phyloP scores from a whole-genome alignment of 1,140 invertebrate genomes.

The Bradynema listronoti region DNA sequence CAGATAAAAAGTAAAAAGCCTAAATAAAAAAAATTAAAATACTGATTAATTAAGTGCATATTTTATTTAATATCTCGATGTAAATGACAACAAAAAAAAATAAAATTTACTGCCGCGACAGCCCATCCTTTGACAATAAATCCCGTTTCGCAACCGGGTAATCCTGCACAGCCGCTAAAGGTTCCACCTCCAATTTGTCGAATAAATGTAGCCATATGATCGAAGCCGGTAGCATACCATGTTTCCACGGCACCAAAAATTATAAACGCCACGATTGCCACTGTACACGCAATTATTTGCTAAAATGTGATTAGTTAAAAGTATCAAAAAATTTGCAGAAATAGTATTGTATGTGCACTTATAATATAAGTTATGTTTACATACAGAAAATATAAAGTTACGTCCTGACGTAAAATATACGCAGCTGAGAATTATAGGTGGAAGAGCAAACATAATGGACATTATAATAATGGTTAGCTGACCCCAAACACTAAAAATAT shows the following conservation, averaged over 20 bases:
- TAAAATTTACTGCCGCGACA: constrained; percentile 44
- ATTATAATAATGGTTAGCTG: constrained; percentile 57
- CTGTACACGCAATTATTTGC: constrained; percentile 45
- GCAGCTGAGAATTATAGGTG: constrained; percentile 52
- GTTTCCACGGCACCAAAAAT: constrained; percentile 56
- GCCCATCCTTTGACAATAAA: constrained; percentile 57
- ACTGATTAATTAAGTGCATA: not conserved
- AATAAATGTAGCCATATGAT: constrained; percentile 56
- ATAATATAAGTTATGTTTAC: not conserved
- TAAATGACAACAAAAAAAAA: not conserved
- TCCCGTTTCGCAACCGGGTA: constrained; percentile 53
- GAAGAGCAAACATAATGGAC: constrained; percentile 46
- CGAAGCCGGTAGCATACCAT: constrained; percentile 57
- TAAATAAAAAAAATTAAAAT: constrained; percentile 18
- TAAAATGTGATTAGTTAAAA: constrained; percentile 25
- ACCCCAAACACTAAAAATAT: constrained; percentile 52
- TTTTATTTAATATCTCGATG: not conserved
- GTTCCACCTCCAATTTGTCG: constrained; percentile 52
- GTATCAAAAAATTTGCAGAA: constrained; percentile 1
- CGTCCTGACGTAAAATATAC: constrained; percentile 46
- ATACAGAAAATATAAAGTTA: constrained; percentile 34
- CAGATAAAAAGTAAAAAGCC: constrained; percentile 53
- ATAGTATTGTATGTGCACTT: not conserved
- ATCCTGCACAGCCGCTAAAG: constrained; percentile 53
- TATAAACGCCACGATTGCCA: constrained; percentile 52